Base-by-base conservation (phyloP, 2,888 invertebrate species). In the Arrhopalites spinosus region DNA sequence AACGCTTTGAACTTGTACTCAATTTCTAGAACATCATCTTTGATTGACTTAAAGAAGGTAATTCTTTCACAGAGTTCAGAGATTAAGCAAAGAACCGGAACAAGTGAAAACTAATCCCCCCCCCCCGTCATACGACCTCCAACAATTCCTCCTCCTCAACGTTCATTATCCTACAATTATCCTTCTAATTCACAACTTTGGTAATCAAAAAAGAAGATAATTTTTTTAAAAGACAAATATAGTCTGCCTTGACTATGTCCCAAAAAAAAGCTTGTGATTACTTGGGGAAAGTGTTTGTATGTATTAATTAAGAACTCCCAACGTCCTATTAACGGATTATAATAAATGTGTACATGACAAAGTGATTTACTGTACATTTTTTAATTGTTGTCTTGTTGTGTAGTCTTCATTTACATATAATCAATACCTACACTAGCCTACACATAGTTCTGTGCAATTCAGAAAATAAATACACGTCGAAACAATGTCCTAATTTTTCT, bases 1-100 rank as follows among this genome's bases (percentile, higher is more conserved):
- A n/a, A 53, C 27, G 23, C 2, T 56, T 23, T 70, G 70, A 70
- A 70, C 59, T 70, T 70, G 70, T 70, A 27, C 70, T 70, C 59
- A 30, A 70, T 50, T 69, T 53, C 27, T 29, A 20, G n/a, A 30
- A 30, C 27, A 25, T 30, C 36, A 27, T 68, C 45, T 17, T 15
- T 45, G 66, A 30, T 20, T 50, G 59, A 70, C 27, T 20, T 17
- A 59, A 59, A 30, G 27, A 3, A 70, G 56, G 2, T 59, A 50
- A 56, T 30, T 70, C 53, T 20, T 56, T 30, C 50, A 70, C 36
- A 70, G 36, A 56, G 59, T 59, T 70, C 70, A 70, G 59, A 70
- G 59, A 59, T 70, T 56, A 56, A 23, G 0, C 43, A 30, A 64
- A 64, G 50, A 70, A 70, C 29, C 30, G 70, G 56, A 70, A 70